A percentile compares a stretch with the other conserved stretches of the same genome.
Evolutionary conservation across 2,113 vertebrate genomes (phyloP).

Genomic region (Lophura nycthemera): DNA sequence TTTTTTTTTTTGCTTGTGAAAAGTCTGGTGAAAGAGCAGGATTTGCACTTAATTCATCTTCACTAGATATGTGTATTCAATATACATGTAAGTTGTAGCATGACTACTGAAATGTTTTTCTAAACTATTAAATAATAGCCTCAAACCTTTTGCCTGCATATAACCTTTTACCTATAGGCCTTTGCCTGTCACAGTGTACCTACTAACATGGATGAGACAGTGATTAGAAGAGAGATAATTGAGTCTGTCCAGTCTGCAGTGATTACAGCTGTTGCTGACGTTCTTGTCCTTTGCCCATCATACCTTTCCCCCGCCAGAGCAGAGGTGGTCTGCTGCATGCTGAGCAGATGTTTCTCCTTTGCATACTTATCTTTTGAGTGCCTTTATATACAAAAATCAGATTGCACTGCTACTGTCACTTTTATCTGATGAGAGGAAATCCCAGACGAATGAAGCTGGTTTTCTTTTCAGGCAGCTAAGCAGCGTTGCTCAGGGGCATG

Average conservation of each 20-base stretch:
- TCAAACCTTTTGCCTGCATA: neutral
- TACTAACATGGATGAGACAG: neutral
- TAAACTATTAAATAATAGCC: neutral
- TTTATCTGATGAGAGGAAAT: constrained; percentile 79
- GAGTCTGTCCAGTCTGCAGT: constrained; percentile 53
- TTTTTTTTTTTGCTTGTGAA: constrained; percentile 5
- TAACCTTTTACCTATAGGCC: constrained; percentile 56
- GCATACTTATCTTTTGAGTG: constrained; percentile 70
- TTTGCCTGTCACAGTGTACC: neutral
- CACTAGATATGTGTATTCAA: neutral
- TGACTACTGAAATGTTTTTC: constrained; percentile 4
- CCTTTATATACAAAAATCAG: constrained; percentile 76
- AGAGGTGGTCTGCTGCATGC: constrained; percentile 68
- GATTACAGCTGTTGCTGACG: constrained; percentile 54
- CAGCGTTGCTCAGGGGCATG: constrained; percentile 67
- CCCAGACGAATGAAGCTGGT: constrained; percentile 78
- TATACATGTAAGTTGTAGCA: neutral
- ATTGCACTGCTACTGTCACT: constrained; percentile 78
- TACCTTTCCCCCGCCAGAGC: constrained; percentile 56
- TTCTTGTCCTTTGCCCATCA: constrained; percentile 52
- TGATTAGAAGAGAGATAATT: constrained; percentile 68
- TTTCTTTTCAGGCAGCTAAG: constrained; percentile 77
- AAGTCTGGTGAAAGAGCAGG: neutral
- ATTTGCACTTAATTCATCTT: constrained; percentile 59
- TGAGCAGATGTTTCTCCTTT: constrained; percentile 77